Evolutionary conservation across 2,888 invertebrate species (phyloP), one percentile per base, ranked within the genome.

Genomic region (Watsonalla cultraria): DNA sequence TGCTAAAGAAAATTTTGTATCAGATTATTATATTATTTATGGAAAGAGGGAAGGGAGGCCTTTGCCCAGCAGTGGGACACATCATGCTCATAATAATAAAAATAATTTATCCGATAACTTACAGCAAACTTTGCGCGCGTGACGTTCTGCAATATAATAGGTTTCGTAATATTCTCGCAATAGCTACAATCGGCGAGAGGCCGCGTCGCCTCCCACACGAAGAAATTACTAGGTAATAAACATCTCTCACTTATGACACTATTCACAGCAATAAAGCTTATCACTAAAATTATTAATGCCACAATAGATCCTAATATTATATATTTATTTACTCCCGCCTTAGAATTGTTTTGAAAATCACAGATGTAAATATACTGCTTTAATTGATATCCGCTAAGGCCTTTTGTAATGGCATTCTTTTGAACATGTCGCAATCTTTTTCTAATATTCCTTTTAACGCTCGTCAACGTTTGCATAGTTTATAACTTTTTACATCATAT

Each of bases 151-250:
- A 96, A 80, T 66, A 95, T 90, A 61, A 95, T 84, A 47, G 96
- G 95, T 64, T 92, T 91, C 52, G 92, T 91, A 57, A 96, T 88
- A 65, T 93, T 93, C 65, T 87, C 84, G 85, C 97, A 97, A 83
- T 95, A 96, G 68, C 92, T 89, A 77, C 97, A 97, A 84, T 96
- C 93, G 24, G 96, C 94, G 53, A 96, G 90, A 34, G 97, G 97
- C 64, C 97, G 91, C 24, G 96, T 95, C 52, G 95, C 95, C 87
- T 97, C 97, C 96, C 96, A 96, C 62, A 96, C 88, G 57, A 97
- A 90, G 80, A 95, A 96, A 90, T 97, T 97, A 82, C 95, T 96
- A 62, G 95, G 94, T 74, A 97, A 76, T 61, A 96, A 84, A 84
- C 97, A 97, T 73, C 96, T 92, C 62, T 93, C 90, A 68, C 93